These are phyloP conservation scores for Pachymerium ferrugineum DNA, from an alignment of 2,888 invertebrate genomes.

Conservation along the genomic window DNA sequence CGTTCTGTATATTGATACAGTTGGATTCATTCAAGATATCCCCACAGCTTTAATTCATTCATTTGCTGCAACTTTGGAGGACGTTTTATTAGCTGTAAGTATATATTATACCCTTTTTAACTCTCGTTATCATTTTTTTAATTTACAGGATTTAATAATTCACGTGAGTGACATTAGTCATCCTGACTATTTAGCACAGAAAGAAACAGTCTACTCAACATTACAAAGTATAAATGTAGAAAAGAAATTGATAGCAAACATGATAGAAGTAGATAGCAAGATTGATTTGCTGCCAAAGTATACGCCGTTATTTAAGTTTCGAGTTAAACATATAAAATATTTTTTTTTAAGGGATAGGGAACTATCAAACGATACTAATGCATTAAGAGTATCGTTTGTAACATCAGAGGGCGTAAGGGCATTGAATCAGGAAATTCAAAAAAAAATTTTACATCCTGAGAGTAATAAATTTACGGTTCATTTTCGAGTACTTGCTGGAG, in stretches of 20 bases:
- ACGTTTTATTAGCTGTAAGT: constrained; percentile 64
- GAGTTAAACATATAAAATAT: not conserved
- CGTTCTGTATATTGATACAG: constrained; percentile 72
- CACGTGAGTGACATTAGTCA: constrained; percentile 75
- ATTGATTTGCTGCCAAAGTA: constrained; percentile 54
- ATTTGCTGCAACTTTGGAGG: constrained; percentile 73
- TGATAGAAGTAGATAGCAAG: constrained; percentile 71
- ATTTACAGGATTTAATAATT: constrained; percentile 63
- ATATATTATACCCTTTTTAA: not conserved
- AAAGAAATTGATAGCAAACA: constrained; percentile 49
- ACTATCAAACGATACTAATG: not conserved
- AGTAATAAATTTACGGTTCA: not conserved
- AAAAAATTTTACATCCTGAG: not conserved
- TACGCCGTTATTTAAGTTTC: constrained; percentile 11
- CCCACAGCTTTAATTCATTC: constrained; percentile 71
- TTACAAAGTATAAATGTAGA: constrained; percentile 55
- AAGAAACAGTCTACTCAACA: constrained; percentile 62
- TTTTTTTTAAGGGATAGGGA: not conserved
- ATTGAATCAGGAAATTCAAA: not conserved
- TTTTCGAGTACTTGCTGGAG: constrained; percentile 38
- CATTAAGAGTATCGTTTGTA: not conserved
- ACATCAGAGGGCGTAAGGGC: not conserved
- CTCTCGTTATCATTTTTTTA: not conserved
- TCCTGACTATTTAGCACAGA: constrained; percentile 62
- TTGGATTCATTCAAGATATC: constrained; percentile 79